These are phyloP conservation scores for Meloidogyne hapla DNA, from an alignment of 1,140 invertebrate species.

Conservation along the genomic window DNA sequence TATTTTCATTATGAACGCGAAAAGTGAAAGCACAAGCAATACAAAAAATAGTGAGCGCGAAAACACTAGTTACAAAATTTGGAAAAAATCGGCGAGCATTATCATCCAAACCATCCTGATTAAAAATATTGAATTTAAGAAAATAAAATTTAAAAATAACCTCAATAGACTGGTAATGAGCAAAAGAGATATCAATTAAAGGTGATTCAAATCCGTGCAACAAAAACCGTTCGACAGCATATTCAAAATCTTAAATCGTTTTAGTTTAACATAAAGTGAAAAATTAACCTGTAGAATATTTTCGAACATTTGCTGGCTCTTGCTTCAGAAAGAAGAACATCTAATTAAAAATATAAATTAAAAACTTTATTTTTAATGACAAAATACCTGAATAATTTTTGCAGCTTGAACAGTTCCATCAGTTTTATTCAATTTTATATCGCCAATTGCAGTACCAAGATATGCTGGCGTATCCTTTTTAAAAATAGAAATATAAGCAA, in stretches of 20 bases:
- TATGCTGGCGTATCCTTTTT: constrained; percentile 58
- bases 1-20: neutral
- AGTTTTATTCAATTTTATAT: constrained; percentile 53
- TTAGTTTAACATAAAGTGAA: neutral
- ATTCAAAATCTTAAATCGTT: constrained; percentile 54
- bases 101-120: constrained; percentile 58
- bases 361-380: neutral
- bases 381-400: constrained; percentile 48
- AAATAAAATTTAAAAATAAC: constrained; percentile 18
- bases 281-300: constrained; percentile 60
- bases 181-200: constrained; percentile 59
- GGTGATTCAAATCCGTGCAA: constrained; percentile 56
- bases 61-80: constrained; percentile 62
- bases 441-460: constrained; percentile 58
- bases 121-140: neutral
- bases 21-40: constrained; percentile 40
- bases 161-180: constrained; percentile 61
- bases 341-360: constrained; percentile 23
- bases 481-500: neutral
- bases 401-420: constrained; percentile 58
- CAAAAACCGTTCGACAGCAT: constrained; percentile 59
- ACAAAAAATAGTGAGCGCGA: constrained; percentile 53
- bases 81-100: constrained; percentile 62
- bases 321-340: constrained; percentile 63
- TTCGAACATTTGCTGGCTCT: constrained; percentile 47